A percentile compares a stretch with the other conserved stretches of the same genome.
These are phyloP conservation scores for Sternarchorhynchus goeldii DNA, from an alignment of 2,797 vertebrate genomes.

Conservation along the genomic window DNA sequence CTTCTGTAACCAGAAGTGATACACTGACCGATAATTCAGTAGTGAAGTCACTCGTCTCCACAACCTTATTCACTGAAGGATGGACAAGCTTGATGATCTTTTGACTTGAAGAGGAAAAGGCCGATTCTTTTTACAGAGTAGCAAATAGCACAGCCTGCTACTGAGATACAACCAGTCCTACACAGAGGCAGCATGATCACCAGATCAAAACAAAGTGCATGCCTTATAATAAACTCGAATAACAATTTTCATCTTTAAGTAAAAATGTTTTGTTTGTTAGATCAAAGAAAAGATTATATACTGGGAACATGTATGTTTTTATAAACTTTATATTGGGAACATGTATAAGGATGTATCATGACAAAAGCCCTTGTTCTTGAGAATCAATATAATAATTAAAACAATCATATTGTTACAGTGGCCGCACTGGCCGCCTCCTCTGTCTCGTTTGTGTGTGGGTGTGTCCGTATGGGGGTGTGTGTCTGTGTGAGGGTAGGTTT, in stretches of 20 bases:
- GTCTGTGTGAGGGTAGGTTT: no score
- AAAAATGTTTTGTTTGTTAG: not conserved
- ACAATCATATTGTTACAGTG: no score
- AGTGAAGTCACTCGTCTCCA: constrained; percentile 72
- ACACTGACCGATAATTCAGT: constrained; percentile 72
- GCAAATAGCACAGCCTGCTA: constrained; percentile 89
- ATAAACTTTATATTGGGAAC: no score
- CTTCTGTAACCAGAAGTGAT: constrained; percentile 72
- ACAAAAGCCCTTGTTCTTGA: no score
- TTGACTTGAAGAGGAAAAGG: constrained; percentile 72
- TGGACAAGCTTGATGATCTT: constrained; percentile 91
- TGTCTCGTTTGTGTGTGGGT: no score
- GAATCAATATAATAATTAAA: no score
- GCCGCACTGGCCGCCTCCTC: no score
- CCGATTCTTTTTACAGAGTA: constrained; percentile 86
- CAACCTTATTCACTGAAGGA: constrained; percentile 80
- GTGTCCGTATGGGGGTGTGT: no score
- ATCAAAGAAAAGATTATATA: not conserved
- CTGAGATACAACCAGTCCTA: constrained; percentile 85
- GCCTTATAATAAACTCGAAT: not conserved
- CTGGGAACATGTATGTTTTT: no score
- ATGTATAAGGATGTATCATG: no score
- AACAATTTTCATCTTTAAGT: not conserved
- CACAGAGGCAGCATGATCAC: constrained; percentile 62
- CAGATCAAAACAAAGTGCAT: constrained; percentile 32